Evolutionary conservation across 2,888 invertebrate genomes (phyloP).

Genomic region (Thymelicus sylvestris): DNA sequence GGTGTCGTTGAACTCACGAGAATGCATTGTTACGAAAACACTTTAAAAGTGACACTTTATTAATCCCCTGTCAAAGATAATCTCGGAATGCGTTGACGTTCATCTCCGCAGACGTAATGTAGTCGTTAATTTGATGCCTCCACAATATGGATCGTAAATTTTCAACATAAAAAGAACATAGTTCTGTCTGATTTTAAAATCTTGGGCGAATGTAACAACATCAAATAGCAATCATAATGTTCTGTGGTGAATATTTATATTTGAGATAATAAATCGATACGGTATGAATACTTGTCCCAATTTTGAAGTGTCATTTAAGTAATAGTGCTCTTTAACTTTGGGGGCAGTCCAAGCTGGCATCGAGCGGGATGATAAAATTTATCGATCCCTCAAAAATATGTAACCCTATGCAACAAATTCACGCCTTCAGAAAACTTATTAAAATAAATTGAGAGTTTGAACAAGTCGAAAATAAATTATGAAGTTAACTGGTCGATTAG

Average conservation of each 20-base stretch:
- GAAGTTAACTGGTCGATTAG: conserved; percentile 49
- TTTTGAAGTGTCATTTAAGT: not conserved
- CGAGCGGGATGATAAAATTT: conserved; percentile 7
- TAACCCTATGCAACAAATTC: not conserved
- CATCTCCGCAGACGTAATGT: conserved; percentile 16
- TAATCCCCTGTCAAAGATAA: conserved; percentile 34
- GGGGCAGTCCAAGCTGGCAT: conserved; percentile 6
- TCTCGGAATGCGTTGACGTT: conserved; percentile 30
- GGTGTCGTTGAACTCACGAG: conserved; percentile 61
- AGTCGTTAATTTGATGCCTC: conserved; percentile 23
- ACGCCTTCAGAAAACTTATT: conserved; percentile 34
- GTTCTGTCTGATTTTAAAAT: not conserved
- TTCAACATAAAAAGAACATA: conserved; percentile 10
- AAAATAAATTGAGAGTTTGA: conserved; percentile 48
- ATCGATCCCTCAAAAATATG: not conserved
- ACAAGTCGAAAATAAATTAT: conserved; percentile 38
- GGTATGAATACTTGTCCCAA: conserved; percentile 9
- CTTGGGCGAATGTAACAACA: not conserved
- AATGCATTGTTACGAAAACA: conserved; percentile 49
- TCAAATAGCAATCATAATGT: no score
- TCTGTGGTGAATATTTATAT: not conserved
- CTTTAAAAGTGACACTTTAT: conserved; percentile 35
- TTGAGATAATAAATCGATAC: not conserved
- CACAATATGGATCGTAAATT: conserved; percentile 21
- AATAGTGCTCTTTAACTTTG: conserved; percentile 9